Evolutionary conservation across 2,888 invertebrate genomes (phyloP), one percentile per base, ranked within the genome.

Genomic region (Barypeithes pellucidus): DNA sequence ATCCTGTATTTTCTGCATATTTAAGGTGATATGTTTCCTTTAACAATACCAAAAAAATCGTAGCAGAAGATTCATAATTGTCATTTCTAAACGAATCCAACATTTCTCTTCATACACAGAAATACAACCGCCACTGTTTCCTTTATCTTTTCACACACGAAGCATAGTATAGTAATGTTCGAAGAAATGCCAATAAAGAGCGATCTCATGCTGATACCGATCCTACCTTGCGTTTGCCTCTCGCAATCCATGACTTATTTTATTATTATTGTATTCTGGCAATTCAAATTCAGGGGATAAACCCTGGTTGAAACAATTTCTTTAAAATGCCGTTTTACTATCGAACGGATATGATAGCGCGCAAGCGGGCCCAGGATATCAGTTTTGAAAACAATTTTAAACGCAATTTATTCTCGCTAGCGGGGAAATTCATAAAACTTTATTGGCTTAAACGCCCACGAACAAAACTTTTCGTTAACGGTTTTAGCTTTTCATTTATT

Each of bases 211-310:
- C 71, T 65, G 75, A 73, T 75, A 78, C 73, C 73, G 77, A 77
- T 77, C 76, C 75, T 54, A 75, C 75, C 71, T 75, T 75, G 63
- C 71, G 70, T 69, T 73, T 75, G 68, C 75, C 72, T 67, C 72
- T 75, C 75, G 61, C 76, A 75, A 79, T 75, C 76, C 79, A 76
- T 78, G 79, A 77, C 79, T 78, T 79, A 79, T 77, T 79, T 80
- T 80, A 80, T 80, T 79, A 80, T 79, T 80, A 78, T 80, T 77
- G 78, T 76, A 78, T 80, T 77, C 76, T 70, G 75, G 75, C 71
- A 67, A 67, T 75, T 71, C 71, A 75, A 75, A 71, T 74, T 70
- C 74, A 61, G 20, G 67, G 74, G 70, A 70, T 70, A 74, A 71
- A 70, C 68, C 63, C 62, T 52, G 71, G 52, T 75, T 72, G 71